phyloP scores from a whole-genome alignment of 37 sponge, comb jelly and placozoan genomes.

The Diacarnus erythraeanus region DNA sequence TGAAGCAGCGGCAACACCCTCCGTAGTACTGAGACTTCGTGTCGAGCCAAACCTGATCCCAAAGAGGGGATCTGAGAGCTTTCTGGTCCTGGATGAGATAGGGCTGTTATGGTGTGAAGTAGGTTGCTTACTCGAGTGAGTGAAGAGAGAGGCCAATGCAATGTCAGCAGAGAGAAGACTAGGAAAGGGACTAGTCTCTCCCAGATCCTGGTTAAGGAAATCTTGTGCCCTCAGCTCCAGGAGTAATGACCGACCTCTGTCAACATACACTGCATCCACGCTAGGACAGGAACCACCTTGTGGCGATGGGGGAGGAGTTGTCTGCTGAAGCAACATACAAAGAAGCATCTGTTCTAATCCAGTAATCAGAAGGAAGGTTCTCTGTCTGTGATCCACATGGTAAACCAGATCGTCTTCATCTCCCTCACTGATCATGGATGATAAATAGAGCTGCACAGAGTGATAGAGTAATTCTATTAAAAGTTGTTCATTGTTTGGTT shows the following conservation, averaged over 20 bases:
- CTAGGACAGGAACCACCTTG: background rate
- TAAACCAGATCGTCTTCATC: background rate
- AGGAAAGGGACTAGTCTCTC: constrained; percentile 16
- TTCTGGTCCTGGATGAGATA: background rate
- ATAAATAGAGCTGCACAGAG: background rate
- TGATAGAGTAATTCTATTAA: background rate
- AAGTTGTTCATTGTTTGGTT: too few species aligned
- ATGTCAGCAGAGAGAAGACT: constrained; percentile 41
- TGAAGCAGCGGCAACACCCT: background rate
- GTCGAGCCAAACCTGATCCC: background rate
- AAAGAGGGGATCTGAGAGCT: constrained; percentile 8
- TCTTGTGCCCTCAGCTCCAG: constrained; percentile 34
- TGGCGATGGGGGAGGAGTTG: background rate
- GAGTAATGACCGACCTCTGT: constrained; percentile 35
- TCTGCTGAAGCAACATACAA: constrained; percentile 40
- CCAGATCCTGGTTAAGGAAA: constrained; percentile 5
- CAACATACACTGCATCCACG: constrained; percentile 28
- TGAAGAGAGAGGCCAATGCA: constrained; percentile 20
- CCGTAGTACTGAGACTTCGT: background rate
- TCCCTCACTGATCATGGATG: background rate
- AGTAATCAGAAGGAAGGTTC: constrained; percentile 33
- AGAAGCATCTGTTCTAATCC: constrained; percentile 43
- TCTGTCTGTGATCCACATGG: too few species aligned
- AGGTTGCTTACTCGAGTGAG: background rate
- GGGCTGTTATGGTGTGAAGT: background rate